Conservation (phyloP, 2,113 vertebrate species). For the Dipodomys spectabilis region DNA sequence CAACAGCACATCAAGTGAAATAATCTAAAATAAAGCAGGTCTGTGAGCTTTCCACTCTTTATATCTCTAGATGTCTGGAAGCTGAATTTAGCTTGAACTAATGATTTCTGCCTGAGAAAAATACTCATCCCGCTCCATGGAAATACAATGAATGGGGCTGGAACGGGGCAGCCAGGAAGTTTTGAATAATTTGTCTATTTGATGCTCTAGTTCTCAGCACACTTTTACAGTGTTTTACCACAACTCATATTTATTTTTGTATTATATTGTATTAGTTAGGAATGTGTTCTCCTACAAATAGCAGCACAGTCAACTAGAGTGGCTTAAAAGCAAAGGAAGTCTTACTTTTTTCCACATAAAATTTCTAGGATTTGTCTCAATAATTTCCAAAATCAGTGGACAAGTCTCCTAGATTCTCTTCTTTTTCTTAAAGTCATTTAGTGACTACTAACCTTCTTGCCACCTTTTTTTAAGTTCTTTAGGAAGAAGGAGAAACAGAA, state of each 20-base stretch:
- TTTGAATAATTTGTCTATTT: not conserved
- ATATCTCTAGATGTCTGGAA: not conserved
- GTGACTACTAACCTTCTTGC: not conserved
- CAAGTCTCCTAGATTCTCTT: constrained; percentile 9
- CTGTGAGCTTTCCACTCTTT: not conserved
- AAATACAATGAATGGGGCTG: not conserved
- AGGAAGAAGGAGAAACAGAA: not conserved
- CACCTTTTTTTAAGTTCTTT: not conserved
- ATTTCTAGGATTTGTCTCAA: constrained; percentile 16
- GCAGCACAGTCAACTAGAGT: not conserved
- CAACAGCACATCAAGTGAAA: not conserved
- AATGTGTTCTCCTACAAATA: not conserved
- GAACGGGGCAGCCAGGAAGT: not conserved
- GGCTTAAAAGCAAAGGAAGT: not conserved
- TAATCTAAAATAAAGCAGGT: not conserved
- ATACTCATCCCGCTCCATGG: not conserved
- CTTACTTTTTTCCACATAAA: constrained; percentile 36
- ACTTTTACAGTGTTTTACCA: not conserved
- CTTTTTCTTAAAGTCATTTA: not conserved
- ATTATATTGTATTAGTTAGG: not conserved
- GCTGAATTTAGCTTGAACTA: not conserved
- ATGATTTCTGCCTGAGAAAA: constrained; percentile 1
- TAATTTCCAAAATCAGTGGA: not conserved
- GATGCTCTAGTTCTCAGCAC: not conserved
- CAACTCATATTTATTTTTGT: not conserved